Evolutionary conservation across 2,113 vertebrate genomes (phyloP).

Genomic region (Arothron firmamentum): DNA sequence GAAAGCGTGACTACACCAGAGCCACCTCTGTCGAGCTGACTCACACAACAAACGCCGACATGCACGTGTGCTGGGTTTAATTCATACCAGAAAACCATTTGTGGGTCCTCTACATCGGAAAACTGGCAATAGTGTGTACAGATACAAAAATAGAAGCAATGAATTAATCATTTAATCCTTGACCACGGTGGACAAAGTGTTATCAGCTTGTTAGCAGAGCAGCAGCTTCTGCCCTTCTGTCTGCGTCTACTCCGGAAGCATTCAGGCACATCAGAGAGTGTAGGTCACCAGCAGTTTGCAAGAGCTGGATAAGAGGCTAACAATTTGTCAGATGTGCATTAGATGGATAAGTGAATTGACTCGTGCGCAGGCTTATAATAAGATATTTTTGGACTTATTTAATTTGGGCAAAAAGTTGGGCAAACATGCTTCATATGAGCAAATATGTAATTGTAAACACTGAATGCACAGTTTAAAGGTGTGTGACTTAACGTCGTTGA

Average conservation of each 20-base stretch:
- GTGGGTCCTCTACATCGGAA: slow-evolving; percentile 9
- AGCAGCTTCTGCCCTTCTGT: not conserved
- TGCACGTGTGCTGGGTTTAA: slow-evolving; percentile 32
- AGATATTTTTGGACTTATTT: not conserved
- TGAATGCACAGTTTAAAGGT: too few relatives aligned
- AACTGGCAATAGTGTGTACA: slow-evolving; percentile 10
- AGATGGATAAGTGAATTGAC: not conserved
- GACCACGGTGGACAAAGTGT: too few relatives aligned
- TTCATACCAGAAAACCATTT: slow-evolving; percentile 30
- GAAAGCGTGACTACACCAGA: slow-evolving; percentile 52
- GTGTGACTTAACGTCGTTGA: too few relatives aligned
- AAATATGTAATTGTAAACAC: too few relatives aligned
- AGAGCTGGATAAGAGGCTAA: not conserved
- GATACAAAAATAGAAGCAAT: slow-evolving; percentile 12
- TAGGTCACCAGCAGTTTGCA: not conserved
- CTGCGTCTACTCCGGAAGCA: not conserved
- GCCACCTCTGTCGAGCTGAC: slow-evolving; percentile 57
- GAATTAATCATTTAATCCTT: not conserved
- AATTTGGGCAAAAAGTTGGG: not conserved
- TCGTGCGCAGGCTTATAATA: not conserved
- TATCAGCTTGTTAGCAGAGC: slow-evolving; percentile 2
- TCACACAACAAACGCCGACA: slow-evolving; percentile 49
- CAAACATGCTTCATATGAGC: not conserved
- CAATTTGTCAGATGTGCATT: not conserved
- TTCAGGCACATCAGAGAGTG: not conserved